These are phyloP conservation scores for Sesia bembeciformis DNA, from an alignment of 2,888 invertebrate genomes.

Conservation along the genomic window DNA sequence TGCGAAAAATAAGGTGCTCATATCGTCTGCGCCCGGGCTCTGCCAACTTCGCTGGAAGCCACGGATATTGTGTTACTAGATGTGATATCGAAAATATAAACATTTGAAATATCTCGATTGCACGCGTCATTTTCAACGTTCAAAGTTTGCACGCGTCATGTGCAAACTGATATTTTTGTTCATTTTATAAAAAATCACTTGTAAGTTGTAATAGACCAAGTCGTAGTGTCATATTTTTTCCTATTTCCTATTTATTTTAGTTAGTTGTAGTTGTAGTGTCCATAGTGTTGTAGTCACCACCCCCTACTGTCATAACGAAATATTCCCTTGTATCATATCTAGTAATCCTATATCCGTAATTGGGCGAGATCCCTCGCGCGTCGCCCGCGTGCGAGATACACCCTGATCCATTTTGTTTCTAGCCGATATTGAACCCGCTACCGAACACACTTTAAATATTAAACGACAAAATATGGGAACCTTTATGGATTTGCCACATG, in stretches of 20 bases:
- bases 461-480: neutral
- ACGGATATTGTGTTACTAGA: constrained; percentile 20
- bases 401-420: constrained; percentile 55
- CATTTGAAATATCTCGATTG: no score
- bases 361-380: neutral
- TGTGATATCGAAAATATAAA: constrained; percentile 1
- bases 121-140: no score
- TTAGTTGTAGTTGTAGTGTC: no score
- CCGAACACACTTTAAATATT: neutral
- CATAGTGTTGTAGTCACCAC: no score
- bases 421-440: neutral
- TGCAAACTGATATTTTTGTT: no score
- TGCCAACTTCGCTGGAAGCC: constrained; percentile 15
- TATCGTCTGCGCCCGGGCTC: constrained; percentile 24
- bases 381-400: constrained; percentile 29
- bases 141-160: no score
- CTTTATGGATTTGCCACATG: neutral
- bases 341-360: neutral
- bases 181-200: no score
- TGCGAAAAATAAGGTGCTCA: constrained; percentile 66
- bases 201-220: no score
- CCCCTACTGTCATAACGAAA: neutral
- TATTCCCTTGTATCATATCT: neutral
- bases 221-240: no score
- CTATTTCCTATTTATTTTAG: no score